Base-by-base conservation (phyloP, 2,888 invertebrate species). In the Euproctis similis region DNA sequence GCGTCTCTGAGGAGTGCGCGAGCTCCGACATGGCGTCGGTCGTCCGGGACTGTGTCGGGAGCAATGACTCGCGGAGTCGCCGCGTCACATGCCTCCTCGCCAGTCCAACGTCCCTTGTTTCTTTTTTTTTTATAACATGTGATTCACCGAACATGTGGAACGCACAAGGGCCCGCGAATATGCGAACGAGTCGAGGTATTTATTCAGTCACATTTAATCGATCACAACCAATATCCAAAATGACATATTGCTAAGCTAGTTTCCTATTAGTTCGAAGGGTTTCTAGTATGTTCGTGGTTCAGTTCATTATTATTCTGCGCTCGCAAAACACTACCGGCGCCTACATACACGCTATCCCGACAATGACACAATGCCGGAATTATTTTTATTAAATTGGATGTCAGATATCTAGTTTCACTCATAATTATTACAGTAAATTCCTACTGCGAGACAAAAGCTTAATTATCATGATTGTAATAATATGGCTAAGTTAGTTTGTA, bases 131-230 rank as follows among this genome's bases (percentile, higher is more conserved):
- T 63, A 59, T n/a, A n/a, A n/a, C 60, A 49, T 59, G 67, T 80
- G 80, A 81, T 60, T 81, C 80, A 80, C 67, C 67, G 55, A 60
- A 75, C 80, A 77, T 75, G 70, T 78, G 75, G 63, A 65, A 45
- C 50, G 51, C 58, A 59, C 54, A 62, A 68, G 62, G 54, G 60
- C 67, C 57, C 54, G 56, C 55, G 49, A 63, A 56, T 48, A 53
- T 50, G 44, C 30, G 31, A 45, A 39, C 42, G 29, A 36, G 28
- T 33, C 38, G 34, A 46, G 48, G 47, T 49, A 46, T 49, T 51
- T 36, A 37, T 28, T 38, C n/a, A n/a, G 3, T 19, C 19, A 19
- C 7, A 6, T 19, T 19, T 19, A 19, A n/a, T 19, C n/a, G 5
- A 19, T n/a, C 5, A 6, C 19, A n/a, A 19, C 19, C 3, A 19